Evolutionary conservation across 2,113 vertebrate species (phyloP).

Genomic region (Miniopterus natalensis): DNA sequence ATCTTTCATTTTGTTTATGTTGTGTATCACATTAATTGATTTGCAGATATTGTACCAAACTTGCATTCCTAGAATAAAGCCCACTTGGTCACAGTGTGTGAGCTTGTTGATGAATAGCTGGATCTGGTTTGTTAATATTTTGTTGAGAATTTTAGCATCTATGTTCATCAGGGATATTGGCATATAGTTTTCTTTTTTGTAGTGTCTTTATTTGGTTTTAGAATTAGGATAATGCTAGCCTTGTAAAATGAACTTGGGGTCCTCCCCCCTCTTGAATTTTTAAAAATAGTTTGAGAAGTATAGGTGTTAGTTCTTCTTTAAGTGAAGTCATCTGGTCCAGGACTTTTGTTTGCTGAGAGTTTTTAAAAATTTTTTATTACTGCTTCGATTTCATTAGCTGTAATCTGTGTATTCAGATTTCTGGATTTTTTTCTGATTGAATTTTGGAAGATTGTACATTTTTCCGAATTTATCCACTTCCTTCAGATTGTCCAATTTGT

Average conservation of each 20-base stretch:
- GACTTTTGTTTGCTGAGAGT: background rate
- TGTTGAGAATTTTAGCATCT: background rate
- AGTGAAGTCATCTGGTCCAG: background rate
- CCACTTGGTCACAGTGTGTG: background rate
- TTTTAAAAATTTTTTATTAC: background rate
- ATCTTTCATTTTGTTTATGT: background rate
- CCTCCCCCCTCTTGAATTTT: background rate
- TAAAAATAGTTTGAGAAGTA: background rate
- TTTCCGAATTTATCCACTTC: background rate
- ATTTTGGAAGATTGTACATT: background rate
- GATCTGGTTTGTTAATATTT: background rate
- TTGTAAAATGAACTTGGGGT: background rate
- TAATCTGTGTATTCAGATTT: background rate
- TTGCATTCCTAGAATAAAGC: background rate
- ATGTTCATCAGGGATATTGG: background rate
- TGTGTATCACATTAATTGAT: background rate
- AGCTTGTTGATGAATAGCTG: background rate
- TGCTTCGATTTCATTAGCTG: background rate
- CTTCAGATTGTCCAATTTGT: background rate
- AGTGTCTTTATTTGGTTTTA: background rate
- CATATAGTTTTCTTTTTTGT: background rate
- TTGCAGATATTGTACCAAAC: background rate
- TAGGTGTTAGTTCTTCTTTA: background rate
- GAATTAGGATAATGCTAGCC: background rate
- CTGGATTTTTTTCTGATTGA: background rate